Base-by-base conservation (phyloP, 1,140 invertebrate genomes). In the Venustaconcha ellipsiformis region DNA sequence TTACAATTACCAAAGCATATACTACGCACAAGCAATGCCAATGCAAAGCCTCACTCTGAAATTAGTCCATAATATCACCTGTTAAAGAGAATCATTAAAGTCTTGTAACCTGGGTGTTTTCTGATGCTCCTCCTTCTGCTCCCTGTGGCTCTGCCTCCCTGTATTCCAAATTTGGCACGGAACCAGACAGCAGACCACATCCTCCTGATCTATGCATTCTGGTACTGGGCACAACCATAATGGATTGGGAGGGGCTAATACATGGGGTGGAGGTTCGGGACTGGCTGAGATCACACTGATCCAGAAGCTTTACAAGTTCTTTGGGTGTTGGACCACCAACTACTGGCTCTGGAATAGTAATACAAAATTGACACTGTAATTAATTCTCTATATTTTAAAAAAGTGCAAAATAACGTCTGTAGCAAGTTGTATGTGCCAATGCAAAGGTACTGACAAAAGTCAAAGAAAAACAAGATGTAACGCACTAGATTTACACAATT, bases 221-320 rank as follows among this genome's bases (percentile, higher is more conserved):
- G 13, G 30, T 60, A 14, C 67, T 55, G 67, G 55, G 70, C n/a
- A 77, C 77, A 11, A 74, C 67, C 63, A 84, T 77, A 5, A 84
- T 71, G 18, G 87, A 94, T 18, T 94, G 93, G 84, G 94, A 95
- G 23, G 95, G 95, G 82, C 95, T 96, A 80, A 96, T 93, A 88
- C 94, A 95, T 48, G 95, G 95, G 14, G 95, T 97, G 48, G 86
- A 85, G 72, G 80, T 83, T 11, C 85, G 78, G 2, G 89, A 90
- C n/a, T 86, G 81, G 72, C 83, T 86, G 70, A 98, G 91, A 89
- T 99, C 97, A 92, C 96, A 99, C 82, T 97, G 96, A 83, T 98
- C 96, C 73, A 99, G 91, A 68, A 98, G 91, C 59, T 94, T 93
- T 77, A 99, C 93, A 75, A 99, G 91, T 91, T 99, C 97, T 86